Percentiles rank a stretch among this genome's conserved stretches.
Evolutionary conservation across 2,113 vertebrate genomes (phyloP).

Genomic region (Crypturellus undulatus): DNA sequence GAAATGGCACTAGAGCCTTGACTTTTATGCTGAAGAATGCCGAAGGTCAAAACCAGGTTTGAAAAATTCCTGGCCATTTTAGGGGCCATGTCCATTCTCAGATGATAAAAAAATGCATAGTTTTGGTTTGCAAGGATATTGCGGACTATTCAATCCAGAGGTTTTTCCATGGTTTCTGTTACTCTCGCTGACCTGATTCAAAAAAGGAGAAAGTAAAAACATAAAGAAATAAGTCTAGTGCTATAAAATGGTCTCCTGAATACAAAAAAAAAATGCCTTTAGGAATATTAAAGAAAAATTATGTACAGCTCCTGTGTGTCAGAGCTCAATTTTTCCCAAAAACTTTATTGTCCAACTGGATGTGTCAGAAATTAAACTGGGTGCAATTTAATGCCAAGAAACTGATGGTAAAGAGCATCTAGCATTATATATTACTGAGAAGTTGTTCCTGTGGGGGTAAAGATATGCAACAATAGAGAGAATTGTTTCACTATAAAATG

Average conservation of each 20-base stretch:
- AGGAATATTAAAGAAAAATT: conserved; percentile 53
- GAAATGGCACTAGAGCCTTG: neutral
- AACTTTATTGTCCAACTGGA: conserved; percentile 31
- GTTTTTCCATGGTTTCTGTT: conserved; percentile 18
- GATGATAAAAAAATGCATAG: neutral
- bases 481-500: conserved; percentile 20
- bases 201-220: neutral
- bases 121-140: neutral
- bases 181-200: neutral
- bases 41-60: neutral
- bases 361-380: conserved; percentile 19
- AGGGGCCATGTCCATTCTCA: neutral
- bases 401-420: conserved; percentile 38
- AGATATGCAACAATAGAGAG: neutral
- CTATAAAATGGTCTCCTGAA: conserved; percentile 47
- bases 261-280: neutral
- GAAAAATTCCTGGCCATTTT: neutral
- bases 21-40: neutral
- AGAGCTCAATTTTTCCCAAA: conserved; percentile 47
- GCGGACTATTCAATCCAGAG: neutral
- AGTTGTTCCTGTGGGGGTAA: conserved; percentile 30
- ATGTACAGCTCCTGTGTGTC: conserved; percentile 50
- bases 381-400: conserved; percentile 41
- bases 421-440: conserved; percentile 24
- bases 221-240: neutral